Base-by-base conservation (phyloP, 2,113 vertebrate genomes). In the Gobiocypris rarus region DNA sequence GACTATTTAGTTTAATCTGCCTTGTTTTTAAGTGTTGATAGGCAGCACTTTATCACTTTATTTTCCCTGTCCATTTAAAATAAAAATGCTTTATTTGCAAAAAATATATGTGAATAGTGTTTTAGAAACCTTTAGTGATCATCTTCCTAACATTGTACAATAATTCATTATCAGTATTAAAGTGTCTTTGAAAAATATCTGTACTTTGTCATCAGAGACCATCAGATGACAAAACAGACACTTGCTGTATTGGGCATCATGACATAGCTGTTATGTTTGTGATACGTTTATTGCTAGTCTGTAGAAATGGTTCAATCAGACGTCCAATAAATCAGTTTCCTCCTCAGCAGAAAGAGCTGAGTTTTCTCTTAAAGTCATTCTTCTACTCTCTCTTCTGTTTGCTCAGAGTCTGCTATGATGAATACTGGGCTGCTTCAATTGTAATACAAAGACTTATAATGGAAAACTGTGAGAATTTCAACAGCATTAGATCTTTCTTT, bases 251-350 rank as follows among this genome's bases (percentile, higher is more conserved):
- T 41, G 56, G 54, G 22, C n/a, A 82, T 73, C 67, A 63, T 82
- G 52, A 83, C 45, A 31, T 17, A 41, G 26, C 61, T 82, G 83
- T 71, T 43, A 45, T 43, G 52, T 45, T 73, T 73, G 48, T 82
- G 83, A 87, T 82, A 54, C 65, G 63, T 78, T 59, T 75, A 69
- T 43, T 50, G 61, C 31, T 73, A 9, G 34, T 50, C 59, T 81
- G 41, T 82, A 38, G 24, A 63, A 75, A 73, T 58, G 38, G 28
- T 82, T 84, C 83, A 87, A 41, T 82, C 78, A 81, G 84, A 83
- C 80, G 11, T 17, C 8, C 73, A 56, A 59, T 85, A 75, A 85
- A 83, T 87, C 71, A 54, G 31, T 69, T 28, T 54, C 24, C 34
- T 22, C 59, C 31, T 82, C 52, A 5, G 15, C n/a, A 77, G n/a